Evolutionary conservation across 2,797 vertebrate genomes (phyloP), one percentile per base, ranked within the genome.

Genomic region (Acridotheres tristis): DNA sequence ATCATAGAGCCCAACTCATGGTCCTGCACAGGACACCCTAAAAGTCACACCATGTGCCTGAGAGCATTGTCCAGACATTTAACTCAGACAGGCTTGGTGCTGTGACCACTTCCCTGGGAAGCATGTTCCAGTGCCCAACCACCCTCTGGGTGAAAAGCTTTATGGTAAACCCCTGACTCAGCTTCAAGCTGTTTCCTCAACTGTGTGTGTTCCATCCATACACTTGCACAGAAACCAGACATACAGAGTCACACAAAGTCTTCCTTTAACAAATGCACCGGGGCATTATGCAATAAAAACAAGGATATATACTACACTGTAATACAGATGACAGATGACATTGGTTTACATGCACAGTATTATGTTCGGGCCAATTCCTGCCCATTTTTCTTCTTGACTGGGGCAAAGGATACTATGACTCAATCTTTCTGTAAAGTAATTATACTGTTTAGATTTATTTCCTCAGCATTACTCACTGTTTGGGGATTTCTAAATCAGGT

Each of bases 201-300:
- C 67, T 38, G 8, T 90, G 71, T 88, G 93, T 88, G 93, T 96
- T 97, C 96, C 92, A 96, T 61, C 67, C 94, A 90, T 86, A 95
- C 89, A 88, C 88, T 67, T 90, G 40, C 91, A 97, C 84, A 96
- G 76, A 96, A 93, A 88, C 43, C 81, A 95, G 61, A 94, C 71
- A 75, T 57, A 59, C 47, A 85, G 59, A 67, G 84, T 96, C 94
- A 94, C 75, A 88, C 58, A 26, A 79, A 59, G 48, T 75, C 90
- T 95, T 93, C 79, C 65, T 85, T 53, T 57, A 94, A 94, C 80
- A 74, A 94, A 93, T 77, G 75, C 72, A 93, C 45, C 9, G 13
- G 78, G 94, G 73, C 54, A 69, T 84, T 90, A 58, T 32, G 82
- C 85, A 92, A 68, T 48, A 91, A 95, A 95, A 81, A n/a, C 84